Base-by-base conservation (phyloP, 1,140 invertebrate genomes). In the Micrasema minimum region DNA sequence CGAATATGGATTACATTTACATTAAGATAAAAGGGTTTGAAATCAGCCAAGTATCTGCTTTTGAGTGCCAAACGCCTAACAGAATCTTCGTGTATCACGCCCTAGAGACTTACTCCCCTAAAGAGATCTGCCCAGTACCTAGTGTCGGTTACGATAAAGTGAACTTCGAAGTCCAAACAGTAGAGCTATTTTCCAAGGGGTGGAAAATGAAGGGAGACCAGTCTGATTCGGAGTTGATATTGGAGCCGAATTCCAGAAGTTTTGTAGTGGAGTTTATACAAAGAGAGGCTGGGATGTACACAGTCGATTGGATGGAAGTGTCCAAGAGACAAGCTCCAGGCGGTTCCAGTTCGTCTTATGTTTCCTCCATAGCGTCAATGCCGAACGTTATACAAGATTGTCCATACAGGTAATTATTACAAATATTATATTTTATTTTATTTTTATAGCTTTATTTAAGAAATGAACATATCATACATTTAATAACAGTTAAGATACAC, bases 291-390 rank as follows among this genome's bases (percentile, higher is more conserved):
- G 90, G 90, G 0, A 88, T 86, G 76, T 92, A 93, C 78, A 85
- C 86, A 4, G 88, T 93, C 23, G 90, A 89, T 57, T 93, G 91
- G 91, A 91, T 93, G 81, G 91, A 92, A 72, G 87, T 93, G 20
- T 91, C 90, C 22, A 92, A 91, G 76, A 87, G 90, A 74, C 87
- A 90, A 0, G 82, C 84, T 0, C 75, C 85, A 12, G 73, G 85
- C 31, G 55, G 81, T 78, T 86, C 86, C 12, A 82, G 83, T 20
- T 86, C 83, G 61, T 85, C 87, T 16, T 85, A 89, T 66, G 83
- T 89, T 10, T 82, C 90, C 59, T 86, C 88, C 57, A 86, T 83
- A 20, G 83, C 86, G 11, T 50, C 68, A 9, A 48, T 65, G 35
- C 69, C 59, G 11, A 64, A 55, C 12, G 20, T 70, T 16, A 59